Evolutionary conservation across 2,113 vertebrate species (phyloP).

Genomic region (Crotalus tigris): DNA sequence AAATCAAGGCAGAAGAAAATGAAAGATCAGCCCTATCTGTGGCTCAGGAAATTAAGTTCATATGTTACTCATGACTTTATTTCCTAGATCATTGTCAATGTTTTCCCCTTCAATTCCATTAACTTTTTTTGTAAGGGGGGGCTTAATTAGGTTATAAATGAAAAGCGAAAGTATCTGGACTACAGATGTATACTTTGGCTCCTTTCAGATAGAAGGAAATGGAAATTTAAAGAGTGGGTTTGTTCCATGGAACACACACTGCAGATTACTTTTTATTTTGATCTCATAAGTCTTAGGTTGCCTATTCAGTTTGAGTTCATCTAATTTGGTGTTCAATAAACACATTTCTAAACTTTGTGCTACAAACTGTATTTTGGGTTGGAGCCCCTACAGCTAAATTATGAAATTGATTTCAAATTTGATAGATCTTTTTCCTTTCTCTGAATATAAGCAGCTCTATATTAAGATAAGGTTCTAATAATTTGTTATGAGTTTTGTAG

Average conservation of each 20-base stretch:
- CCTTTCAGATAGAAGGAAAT: slow-evolving; percentile 6
- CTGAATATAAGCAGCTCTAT: neutral
- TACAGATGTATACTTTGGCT: slow-evolving; percentile 9
- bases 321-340: slow-evolving; percentile 12
- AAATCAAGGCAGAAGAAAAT: neutral
- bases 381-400: neutral
- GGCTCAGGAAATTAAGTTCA: slow-evolving; percentile 9
- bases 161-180: slow-evolving; percentile 24
- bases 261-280: neutral
- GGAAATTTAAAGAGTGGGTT: slow-evolving; percentile 13
- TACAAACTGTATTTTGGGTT: neutral
- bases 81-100: neutral
- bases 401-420: neutral
- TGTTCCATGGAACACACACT: neutral
- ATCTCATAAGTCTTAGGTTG: neutral
- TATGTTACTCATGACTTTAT: slow-evolving; percentile 12
- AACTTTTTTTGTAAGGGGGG: neutral
- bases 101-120: neutral
- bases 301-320: neutral
- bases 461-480: neutral
- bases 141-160: slow-evolving; percentile 14
- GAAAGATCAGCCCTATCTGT: neutral
- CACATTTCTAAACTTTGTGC: neutral
- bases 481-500: neutral
- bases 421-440: neutral